Base-by-base conservation (phyloP, 2,888 invertebrate genomes). In the Agonopterix heracliana region DNA sequence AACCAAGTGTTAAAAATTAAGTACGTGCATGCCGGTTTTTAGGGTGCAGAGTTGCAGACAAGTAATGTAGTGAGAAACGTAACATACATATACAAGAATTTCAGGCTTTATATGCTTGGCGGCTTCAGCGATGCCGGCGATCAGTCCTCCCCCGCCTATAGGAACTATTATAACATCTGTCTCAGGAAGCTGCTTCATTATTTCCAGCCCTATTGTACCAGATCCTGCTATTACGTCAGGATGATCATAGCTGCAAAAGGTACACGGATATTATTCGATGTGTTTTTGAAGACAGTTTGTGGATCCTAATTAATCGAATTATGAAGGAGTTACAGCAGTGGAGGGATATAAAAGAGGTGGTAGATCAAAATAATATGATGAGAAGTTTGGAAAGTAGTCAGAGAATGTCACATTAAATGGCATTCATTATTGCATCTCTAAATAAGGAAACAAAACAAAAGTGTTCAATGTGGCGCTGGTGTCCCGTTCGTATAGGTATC, bases 151-250 rank as follows among this genome's bases (percentile, higher is more conserved):
- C 3, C 97, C 97, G 0, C 98, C 98, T 1, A 97, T 93, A 0
- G 98, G 98, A 4, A 98, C 91, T 1, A 98, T 89, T 47, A 97
- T 92, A 0, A 95, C 96, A 73, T 98, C 96, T 0, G 95, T 90
- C 52, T 94, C 89, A 0, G 93, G 91, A 2, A 96, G 92, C 76
- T 98, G 95, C 60, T 97, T 95, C 26, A 96, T 78, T 56, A 98
- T 95, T 81, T 98, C 98, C 55, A 97, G 72, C 4, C 95, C 98
- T 67, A 97, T 91, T 0, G 96, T 96, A 8, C 98, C 98, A 66
- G 96, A 95, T 0, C 96, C 98, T 0, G 97, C 95, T 82, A 98
- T 93, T 13, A 96, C 95, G 68, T 96, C 91, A 0, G 97, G 97
- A 78, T 98, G 95, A 76, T 98, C 97, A 68, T 96, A 97, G 7